Percentiles rank a stretch among this genome's conserved stretches.
These are phyloP conservation scores for Oryzias curvinotus DNA, from an alignment of 2,113 vertebrate genomes.

Conservation along the genomic window DNA sequence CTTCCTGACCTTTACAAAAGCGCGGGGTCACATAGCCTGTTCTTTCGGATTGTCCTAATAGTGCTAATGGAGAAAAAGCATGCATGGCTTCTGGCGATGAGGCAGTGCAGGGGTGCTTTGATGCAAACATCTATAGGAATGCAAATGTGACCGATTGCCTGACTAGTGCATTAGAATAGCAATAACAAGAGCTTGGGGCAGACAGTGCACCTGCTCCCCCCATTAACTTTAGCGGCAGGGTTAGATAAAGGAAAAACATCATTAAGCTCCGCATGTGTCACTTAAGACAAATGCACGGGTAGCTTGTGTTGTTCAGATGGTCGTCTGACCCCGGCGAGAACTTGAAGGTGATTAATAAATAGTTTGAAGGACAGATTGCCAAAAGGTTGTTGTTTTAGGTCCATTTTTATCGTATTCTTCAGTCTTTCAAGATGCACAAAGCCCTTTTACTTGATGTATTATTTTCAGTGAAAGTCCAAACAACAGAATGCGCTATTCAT, in stretches of 20 bases:
- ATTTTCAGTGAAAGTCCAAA: conserved; percentile 47
- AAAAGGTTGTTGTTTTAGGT: conserved; percentile 49
- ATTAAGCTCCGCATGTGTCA: conserved; percentile 55
- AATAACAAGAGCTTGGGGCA: conserved; percentile 44
- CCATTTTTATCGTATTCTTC: conserved; percentile 55
- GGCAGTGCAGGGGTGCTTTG: conserved; percentile 59
- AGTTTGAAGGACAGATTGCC: conserved; percentile 56
- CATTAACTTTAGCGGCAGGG: conserved; percentile 57
- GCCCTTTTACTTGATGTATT: conserved; percentile 47
- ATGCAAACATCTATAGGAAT: conserved; percentile 66
- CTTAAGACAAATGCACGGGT: conserved; percentile 60
- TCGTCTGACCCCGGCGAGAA: conserved; percentile 52
- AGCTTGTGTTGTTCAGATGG: conserved; percentile 51
- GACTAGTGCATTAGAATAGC: conserved; percentile 61
- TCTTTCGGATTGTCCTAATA: conserved; percentile 57
- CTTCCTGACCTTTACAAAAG: conserved; percentile 57
- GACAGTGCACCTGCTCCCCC: conserved; percentile 63
- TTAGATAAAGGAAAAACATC: conserved; percentile 64
- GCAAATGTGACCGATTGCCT: conserved; percentile 68
- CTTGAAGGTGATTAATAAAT: conserved; percentile 64
- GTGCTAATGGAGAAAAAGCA: conserved; percentile 50
- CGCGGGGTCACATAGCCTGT: conserved; percentile 37
- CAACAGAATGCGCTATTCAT: conserved; percentile 39
- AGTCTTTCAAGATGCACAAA: conserved; percentile 42
- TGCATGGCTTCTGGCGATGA: conserved; percentile 39